A percentile compares a stretch with the other conserved stretches of the same genome.
phyloP scores from a whole-genome alignment of 2,797 vertebrate species.

The Podargus strigoides region DNA sequence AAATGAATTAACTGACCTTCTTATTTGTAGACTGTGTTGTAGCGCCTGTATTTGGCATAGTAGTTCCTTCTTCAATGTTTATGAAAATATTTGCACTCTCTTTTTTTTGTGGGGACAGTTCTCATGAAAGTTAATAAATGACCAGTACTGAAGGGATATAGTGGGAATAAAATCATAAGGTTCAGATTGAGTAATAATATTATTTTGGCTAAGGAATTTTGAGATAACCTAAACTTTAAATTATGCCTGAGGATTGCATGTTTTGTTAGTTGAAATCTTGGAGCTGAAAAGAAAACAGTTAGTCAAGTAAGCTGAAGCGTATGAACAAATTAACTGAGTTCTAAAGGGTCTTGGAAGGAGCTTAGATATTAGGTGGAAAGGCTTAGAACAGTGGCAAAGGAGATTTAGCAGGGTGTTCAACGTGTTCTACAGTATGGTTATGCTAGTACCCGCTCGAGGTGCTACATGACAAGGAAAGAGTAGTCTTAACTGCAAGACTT shows the following conservation, averaged over 20 bases:
- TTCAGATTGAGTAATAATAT: background rate
- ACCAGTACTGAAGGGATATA: background rate
- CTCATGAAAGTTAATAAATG: background rate
- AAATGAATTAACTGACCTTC: background rate
- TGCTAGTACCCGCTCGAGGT: background rate
- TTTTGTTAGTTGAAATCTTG: background rate
- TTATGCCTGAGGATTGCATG: background rate
- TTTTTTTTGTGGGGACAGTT: background rate
- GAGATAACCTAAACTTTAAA: background rate
- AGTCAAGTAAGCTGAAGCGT: background rate
- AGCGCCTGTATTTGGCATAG: background rate
- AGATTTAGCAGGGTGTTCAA: background rate
- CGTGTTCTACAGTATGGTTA: accelerated
- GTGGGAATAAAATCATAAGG: background rate
- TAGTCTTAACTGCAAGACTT: background rate
- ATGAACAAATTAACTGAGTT: background rate
- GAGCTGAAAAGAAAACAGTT: background rate
- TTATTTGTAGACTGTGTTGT: background rate
- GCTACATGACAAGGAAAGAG: background rate
- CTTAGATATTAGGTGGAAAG: background rate
- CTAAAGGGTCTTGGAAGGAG: background rate
- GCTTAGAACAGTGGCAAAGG: background rate
- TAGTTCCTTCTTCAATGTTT: background rate
- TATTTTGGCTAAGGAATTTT: background rate
- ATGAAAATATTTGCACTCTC: background rate